Conservation (phyloP, 2,113 vertebrate genomes). For the Heterotis niloticus region DNA sequence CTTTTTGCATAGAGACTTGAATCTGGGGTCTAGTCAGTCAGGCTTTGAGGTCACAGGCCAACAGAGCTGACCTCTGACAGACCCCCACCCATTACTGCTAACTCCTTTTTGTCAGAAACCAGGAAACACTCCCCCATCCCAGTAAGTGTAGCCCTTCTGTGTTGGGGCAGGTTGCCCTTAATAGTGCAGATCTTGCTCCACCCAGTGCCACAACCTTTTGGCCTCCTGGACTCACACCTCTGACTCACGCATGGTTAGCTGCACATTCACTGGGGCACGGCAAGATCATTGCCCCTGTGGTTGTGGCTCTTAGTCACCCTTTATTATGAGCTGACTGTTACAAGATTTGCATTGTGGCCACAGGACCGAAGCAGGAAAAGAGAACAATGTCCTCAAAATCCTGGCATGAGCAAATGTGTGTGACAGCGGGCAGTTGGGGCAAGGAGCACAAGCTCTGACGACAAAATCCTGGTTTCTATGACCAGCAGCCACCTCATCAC, state of each 20-base stretch:
- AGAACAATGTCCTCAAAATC: neutral
- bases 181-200: neutral
- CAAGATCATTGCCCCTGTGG: neutral
- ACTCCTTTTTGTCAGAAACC: neutral
- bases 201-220: neutral
- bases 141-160: too few species aligned
- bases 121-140: too few species aligned
- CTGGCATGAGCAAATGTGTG: neutral
- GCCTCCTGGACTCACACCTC: neutral
- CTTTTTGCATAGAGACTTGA: neutral
- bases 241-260: neutral
- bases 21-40: neutral
- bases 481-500: neutral
- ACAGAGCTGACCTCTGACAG: neutral
- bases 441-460: neutral
- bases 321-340: neutral
- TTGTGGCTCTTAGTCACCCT: conserved; percentile 4
- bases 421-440: neutral
- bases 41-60: neutral
- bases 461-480: neutral
- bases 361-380: neutral
- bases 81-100: neutral
- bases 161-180: neutral
- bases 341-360: neutral
- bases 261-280: neutral